Evolutionary conservation across 2,113 vertebrate genomes (phyloP).

Genomic region (Hippocampus abdominalis): DNA sequence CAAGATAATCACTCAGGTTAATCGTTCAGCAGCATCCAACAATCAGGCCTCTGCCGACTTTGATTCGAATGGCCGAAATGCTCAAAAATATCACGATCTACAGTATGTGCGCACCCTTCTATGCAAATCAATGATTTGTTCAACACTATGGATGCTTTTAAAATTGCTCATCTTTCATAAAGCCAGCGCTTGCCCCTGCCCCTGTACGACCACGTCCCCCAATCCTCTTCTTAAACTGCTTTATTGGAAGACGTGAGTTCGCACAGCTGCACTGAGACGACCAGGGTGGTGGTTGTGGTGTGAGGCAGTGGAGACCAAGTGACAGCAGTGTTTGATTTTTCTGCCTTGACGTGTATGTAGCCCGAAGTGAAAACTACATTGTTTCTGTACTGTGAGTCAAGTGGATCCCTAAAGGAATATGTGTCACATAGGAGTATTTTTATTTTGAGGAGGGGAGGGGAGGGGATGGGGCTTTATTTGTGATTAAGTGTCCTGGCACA

Average conservation of each 20-base stretch:
- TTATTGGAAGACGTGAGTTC: slow-evolving; percentile 56
- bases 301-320: slow-evolving; percentile 32
- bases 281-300: background rate
- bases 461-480: slow-evolving; percentile 41
- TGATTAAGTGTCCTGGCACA: slow-evolving; percentile 58
- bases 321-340: slow-evolving; percentile 56
- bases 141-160: slow-evolving; percentile 57
- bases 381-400: slow-evolving; percentile 66
- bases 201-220: slow-evolving; percentile 29
- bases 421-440: slow-evolving; percentile 69
- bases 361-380: slow-evolving; percentile 45
- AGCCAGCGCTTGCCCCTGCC: slow-evolving; percentile 39
- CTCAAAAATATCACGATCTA: background rate
- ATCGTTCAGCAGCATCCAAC: background rate
- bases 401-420: slow-evolving; percentile 64
- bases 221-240: slow-evolving; percentile 43
- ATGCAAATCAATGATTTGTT: slow-evolving; percentile 3
- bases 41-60: background rate
- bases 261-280: slow-evolving; percentile 49
- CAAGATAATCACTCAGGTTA: background rate
- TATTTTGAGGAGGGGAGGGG: slow-evolving; percentile 2
- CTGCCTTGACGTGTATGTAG: slow-evolving; percentile 63
- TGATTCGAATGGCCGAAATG: background rate
- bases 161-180: slow-evolving; percentile 35
- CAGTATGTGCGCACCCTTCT: background rate